Conservation (phyloP, 2,888 invertebrate species). For the Athalia cordata region DNA sequence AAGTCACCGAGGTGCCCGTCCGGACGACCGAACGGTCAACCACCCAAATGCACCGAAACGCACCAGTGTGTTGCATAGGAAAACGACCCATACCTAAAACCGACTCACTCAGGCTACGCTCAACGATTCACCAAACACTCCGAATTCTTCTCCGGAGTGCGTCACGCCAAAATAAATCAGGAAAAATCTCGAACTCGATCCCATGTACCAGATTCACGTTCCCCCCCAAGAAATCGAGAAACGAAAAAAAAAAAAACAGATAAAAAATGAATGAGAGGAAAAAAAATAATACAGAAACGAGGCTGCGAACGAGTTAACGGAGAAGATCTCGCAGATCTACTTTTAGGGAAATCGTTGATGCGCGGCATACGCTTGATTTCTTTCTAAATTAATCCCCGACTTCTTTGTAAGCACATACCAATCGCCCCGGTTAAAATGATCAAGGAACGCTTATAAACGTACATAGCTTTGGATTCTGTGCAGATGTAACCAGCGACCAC, state of each 20-base stretch:
- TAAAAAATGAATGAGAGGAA: slow-evolving; percentile 32
- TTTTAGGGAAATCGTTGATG: slow-evolving; percentile 33
- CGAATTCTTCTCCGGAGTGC: slow-evolving; percentile 22
- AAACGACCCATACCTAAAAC: no score
- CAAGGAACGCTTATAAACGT: slow-evolving; percentile 1
- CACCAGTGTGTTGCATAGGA: neutral
- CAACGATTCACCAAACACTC: slow-evolving; percentile 16
- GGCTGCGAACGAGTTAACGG: neutral
- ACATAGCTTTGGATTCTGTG: neutral
- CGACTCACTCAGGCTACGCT: slow-evolving; percentile 12
- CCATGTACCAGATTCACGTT: slow-evolving; percentile 3
- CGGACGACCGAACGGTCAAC: slow-evolving; percentile 23
- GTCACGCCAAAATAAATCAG: slow-evolving; percentile 43
- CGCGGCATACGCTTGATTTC: slow-evolving; percentile 28
- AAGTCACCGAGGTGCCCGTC: slow-evolving; percentile 24
- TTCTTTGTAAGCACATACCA: neutral
- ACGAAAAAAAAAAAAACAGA: slow-evolving; percentile 31
- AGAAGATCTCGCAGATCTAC: slow-evolving; percentile 16
- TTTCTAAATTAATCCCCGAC: slow-evolving; percentile 35
- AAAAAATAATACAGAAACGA: neutral
- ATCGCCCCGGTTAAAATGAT: slow-evolving; percentile 5
- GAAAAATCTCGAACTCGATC: slow-evolving; percentile 40
- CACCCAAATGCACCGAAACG: slow-evolving; percentile 40
- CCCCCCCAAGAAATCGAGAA: slow-evolving; percentile 10
- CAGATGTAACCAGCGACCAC: neutral